phyloP scores from a whole-genome alignment of 2,888 invertebrate species.

The Agapetus fuscipes region DNA sequence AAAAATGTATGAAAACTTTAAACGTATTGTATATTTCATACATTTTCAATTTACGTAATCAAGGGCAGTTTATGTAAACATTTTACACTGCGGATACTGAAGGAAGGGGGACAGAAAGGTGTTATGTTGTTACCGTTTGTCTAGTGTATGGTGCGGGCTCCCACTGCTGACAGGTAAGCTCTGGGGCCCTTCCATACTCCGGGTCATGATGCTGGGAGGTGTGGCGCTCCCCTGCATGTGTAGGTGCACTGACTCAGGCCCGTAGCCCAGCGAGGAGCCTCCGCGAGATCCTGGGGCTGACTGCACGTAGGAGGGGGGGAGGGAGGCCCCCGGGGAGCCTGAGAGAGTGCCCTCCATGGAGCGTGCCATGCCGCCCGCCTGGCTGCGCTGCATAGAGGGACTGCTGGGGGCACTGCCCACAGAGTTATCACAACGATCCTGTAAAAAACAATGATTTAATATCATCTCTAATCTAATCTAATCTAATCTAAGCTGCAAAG shows the following conservation, averaged over 20 bases:
- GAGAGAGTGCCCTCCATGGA: constrained; percentile 25
- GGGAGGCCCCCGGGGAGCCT: constrained; percentile 25
- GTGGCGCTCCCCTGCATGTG: constrained; percentile 24
- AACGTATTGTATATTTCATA: too few relatives aligned
- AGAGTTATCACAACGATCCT: constrained; percentile 42
- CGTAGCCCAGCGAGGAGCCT: constrained; percentile 38
- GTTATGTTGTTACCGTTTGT: constrained; percentile 49
- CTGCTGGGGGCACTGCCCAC: constrained; percentile 56
- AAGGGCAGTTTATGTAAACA: too few relatives aligned
- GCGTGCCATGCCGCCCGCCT: constrained; percentile 22
- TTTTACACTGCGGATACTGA: too few relatives aligned
- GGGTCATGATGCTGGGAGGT: constrained; percentile 39
- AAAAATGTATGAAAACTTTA: too few relatives aligned
- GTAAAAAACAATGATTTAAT: constrained; percentile 14
- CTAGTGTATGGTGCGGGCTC: constrained; percentile 38
- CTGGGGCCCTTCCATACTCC: constrained; percentile 50
- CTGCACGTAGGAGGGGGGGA: constrained; percentile 25
- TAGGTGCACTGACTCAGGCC: constrained; percentile 21
- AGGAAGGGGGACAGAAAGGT: too few relatives aligned
- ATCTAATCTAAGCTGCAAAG: too few relatives aligned
- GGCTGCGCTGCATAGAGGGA: constrained; percentile 27
- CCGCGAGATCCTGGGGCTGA: constrained; percentile 42
- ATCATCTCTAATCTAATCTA: too few relatives aligned
- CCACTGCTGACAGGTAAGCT: constrained; percentile 35
- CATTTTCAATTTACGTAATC: too few relatives aligned